phyloP scores from a whole-genome alignment of 2,797 vertebrate species.

The Etheostoma nigrum region DNA sequence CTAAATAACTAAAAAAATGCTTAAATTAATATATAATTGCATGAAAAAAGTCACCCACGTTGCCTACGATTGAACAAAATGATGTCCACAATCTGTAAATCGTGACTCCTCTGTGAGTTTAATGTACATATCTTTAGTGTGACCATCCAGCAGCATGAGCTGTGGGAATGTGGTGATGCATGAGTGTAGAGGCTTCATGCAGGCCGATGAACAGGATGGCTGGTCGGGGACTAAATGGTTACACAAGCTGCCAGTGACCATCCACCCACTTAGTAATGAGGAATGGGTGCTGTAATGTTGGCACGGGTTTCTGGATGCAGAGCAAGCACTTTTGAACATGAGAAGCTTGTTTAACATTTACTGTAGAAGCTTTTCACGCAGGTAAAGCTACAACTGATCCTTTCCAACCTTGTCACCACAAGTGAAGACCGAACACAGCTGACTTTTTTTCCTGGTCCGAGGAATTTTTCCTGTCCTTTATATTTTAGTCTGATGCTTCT shows the following conservation, averaged over 20 bases:
- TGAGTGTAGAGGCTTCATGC: constrained; percentile 27
- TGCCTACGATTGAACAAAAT: not conserved
- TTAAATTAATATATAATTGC: not conserved
- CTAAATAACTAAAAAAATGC: not conserved
- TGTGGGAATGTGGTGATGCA: constrained; percentile 30
- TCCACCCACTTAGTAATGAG: constrained; percentile 54
- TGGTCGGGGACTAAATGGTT: constrained; percentile 66
- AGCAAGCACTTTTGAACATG: constrained; percentile 34
- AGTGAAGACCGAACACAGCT: constrained; percentile 33
- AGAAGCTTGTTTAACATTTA: constrained; percentile 45
- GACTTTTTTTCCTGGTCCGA: constrained; percentile 33
- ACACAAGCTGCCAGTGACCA: constrained; percentile 51
- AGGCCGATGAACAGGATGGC: constrained; percentile 53
- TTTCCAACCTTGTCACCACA: constrained; percentile 1
- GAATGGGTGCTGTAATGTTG: constrained; percentile 63
- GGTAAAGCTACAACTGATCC: constrained; percentile 15
- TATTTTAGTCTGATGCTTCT: constrained; percentile 69
- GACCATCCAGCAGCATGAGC: constrained; percentile 18
- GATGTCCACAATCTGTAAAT: constrained; percentile 7
- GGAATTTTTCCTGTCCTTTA: constrained; percentile 47
- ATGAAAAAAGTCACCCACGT: not conserved
- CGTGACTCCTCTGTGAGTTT: not conserved
- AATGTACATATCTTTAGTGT: not conserved
- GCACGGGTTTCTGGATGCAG: constrained; percentile 35
- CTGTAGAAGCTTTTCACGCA: constrained; percentile 21